Base-by-base conservation (phyloP, 2,888 invertebrate species). In the Meliscaeva auricollis region DNA sequence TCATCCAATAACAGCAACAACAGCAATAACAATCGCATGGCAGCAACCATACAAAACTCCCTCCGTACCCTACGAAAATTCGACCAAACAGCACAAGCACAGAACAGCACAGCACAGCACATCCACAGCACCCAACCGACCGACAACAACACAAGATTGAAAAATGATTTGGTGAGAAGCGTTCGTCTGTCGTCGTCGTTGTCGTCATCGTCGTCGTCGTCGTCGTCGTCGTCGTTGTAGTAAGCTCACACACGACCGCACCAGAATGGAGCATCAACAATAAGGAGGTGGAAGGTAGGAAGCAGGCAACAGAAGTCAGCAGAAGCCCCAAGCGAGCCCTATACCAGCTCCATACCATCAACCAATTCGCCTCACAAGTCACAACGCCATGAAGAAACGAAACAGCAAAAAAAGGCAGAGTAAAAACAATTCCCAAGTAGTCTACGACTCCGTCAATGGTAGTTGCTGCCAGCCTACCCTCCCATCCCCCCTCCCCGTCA, bases 391-490 rank as follows among this genome's bases (percentile, higher is more conserved):
- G 50, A 69, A 38, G 32, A 38, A 73, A 35, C 54, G 46, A 52
- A 76, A 68, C 68, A 26, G 30, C 75, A 54, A 81, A 76, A 50
- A 88, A 85, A 80, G 84, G 88, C 69, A 20, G 77, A 75, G 60
- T 52, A 78, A 82, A 85, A 81, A 78, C 82, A 78, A 78, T 82
- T 83, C 79, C 83, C 87, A 87, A 75, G 79, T 73, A 74, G 87
- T 76, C 87, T 81, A 75, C 75, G 76, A 82, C 69, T 70, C 66
- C 75, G 85, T 80, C 84, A 75, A 87, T 76, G 68, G 80, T 75
- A 22, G 50, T 35, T 50, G 35, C 80, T 68, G 46, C 60, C 60
- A n/a, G n/a, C 60, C 60, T 76, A 46, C 69, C 72, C 52, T 32
- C 70, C 54, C 70, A 75, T 50, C 26, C 41, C 56, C 13, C 48